Base-by-base conservation (phyloP, 2,888 invertebrate species). In the Thera britannica region DNA sequence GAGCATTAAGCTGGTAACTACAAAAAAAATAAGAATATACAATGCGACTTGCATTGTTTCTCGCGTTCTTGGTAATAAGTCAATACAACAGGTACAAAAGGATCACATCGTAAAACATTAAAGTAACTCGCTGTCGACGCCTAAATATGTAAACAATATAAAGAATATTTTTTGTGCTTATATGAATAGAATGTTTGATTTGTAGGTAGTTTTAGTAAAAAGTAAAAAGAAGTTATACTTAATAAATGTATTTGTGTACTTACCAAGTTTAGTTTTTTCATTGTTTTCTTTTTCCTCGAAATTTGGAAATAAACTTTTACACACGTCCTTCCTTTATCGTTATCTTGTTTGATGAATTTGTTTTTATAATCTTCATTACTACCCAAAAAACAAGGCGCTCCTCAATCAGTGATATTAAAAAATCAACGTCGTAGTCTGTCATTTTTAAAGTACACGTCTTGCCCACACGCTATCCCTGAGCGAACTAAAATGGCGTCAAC, bases 321-420 rank as follows among this genome's bases (percentile, higher is more conserved):
- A 76, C 35, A 75, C 73, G 69, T 67, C 59, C 70, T 75, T 77
- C 74, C n/a, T n/a, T n/a, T n/a, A n/a, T n/a, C n/a, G n/a, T n/a
- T n/a, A 67, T 74, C 73, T 68, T 68, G 68, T 62, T 68, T 65
- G 58, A 68, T 68, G 58, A 65, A 72, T 75, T 71, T 76, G 54
- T 76, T 75, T 73, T 73, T 75, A 73, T 74, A 76, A 75, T 75
- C 65, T 67, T 77, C 77, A 67, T 74, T 70, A 74, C 74, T 76
- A 67, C 73, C 75, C 72, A 75, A 73, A 76, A 62, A 68, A 74
- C 72, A 59, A 62, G 59, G 62, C 68, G 65, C 65, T 68, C 68
- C 68, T 68, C 68, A 64, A 64, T 64, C 58, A 68, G 58, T 58
- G 68, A 64, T 64, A 68, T 72, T 64, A 75, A 72, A 72, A 75